Conservation (phyloP, 2,797 vertebrate species). For the Neosilurus mollespiculum region DNA sequence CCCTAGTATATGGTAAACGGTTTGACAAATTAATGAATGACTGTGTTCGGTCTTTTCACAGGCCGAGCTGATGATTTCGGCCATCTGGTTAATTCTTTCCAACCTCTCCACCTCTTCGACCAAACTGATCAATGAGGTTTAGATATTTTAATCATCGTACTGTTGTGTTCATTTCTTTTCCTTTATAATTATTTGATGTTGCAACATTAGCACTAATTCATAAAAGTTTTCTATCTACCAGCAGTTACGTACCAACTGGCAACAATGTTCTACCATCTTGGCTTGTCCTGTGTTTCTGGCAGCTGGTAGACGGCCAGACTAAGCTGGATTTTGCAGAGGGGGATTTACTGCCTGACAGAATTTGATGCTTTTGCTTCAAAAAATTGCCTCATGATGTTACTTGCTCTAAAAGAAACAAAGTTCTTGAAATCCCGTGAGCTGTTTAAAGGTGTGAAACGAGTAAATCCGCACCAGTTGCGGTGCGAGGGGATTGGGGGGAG, state of each 20-base stretch:
- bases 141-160: not conserved
- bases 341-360: slow-evolving; percentile 21
- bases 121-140: not conserved
- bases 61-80: not conserved
- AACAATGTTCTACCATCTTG: slow-evolving; percentile 4
- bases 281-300: not conserved
- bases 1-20: too few relatives aligned
- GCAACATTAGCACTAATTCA: not conserved
- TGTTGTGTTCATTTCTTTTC: not conserved
- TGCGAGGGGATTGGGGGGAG: too few relatives aligned
- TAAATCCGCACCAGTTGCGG: not conserved
- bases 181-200: not conserved
- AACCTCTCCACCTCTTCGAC: too few relatives aligned
- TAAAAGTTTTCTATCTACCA: not conserved
- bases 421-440: not conserved
- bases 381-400: not conserved
- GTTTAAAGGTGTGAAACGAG: not conserved
- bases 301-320: slow-evolving; percentile 12
- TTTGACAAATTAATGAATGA: too few relatives aligned
- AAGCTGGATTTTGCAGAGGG: slow-evolving; percentile 26
- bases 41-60: not conserved
- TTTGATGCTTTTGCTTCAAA: slow-evolving; percentile 12
- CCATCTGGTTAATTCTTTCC: not conserved
- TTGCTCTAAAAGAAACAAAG: not conserved
- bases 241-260: slow-evolving; percentile 4